Evolutionary conservation across 2,113 vertebrate genomes (phyloP).

Genomic region (Azemiops feae): DNA sequence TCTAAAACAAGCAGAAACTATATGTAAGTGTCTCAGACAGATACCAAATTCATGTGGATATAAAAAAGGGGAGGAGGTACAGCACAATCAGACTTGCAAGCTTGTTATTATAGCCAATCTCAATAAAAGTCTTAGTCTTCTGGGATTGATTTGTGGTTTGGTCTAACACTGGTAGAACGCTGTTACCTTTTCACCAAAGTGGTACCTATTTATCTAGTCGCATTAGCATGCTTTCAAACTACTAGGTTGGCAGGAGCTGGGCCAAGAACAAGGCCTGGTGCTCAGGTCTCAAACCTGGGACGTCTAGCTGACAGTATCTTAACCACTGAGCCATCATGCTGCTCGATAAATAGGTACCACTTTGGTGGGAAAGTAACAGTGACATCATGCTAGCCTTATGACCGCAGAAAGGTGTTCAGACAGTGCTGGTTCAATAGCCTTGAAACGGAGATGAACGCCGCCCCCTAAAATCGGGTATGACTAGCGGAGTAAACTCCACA

Average conservation of each 20-base stretch:
- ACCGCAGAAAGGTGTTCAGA: background rate
- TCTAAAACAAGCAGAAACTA: background rate
- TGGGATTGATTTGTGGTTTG: background rate
- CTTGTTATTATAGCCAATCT: background rate
- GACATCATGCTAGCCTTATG: background rate
- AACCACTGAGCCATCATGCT: background rate
- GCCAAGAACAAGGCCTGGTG: background rate
- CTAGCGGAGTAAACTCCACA: background rate
- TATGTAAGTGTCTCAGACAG: background rate
- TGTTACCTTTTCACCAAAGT: background rate
- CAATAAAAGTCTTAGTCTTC: background rate
- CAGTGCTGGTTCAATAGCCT: background rate
- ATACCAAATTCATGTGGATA: background rate
- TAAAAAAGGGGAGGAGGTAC: background rate
- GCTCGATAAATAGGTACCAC: background rate
- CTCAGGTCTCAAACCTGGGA: background rate
- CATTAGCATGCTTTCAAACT: background rate
- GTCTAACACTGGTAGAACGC: background rate
- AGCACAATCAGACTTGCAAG: background rate
- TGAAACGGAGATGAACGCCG: background rate
- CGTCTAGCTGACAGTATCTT: background rate
- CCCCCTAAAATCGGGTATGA: background rate
- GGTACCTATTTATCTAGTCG: no score
- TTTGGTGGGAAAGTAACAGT: background rate
- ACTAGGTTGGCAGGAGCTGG: background rate